A percentile compares a stretch with the other conserved stretches of the same genome.
phyloP scores from a whole-genome alignment of 2,113 vertebrate species.

The Elgaria multicarinata region DNA sequence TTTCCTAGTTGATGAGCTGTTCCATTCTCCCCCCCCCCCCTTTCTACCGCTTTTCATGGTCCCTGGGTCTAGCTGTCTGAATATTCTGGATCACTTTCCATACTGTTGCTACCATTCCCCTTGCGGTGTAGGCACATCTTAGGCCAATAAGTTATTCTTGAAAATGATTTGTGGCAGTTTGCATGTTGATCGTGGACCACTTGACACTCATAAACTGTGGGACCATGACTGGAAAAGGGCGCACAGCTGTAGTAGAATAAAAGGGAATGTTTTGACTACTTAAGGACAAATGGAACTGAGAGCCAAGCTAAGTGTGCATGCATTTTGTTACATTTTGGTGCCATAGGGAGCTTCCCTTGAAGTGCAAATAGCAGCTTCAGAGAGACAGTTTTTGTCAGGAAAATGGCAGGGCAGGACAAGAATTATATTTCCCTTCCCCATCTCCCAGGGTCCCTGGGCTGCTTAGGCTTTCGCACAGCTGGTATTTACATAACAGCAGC shows the following conservation, averaged over 20 bases:
- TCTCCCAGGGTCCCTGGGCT: neutral
- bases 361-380: neutral
- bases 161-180: neutral
- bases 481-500: neutral
- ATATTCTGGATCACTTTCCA: neutral
- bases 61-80: neutral
- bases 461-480: no score
- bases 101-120: neutral
- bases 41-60: conserved; percentile 6
- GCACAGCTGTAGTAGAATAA: neutral
- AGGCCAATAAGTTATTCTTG: neutral
- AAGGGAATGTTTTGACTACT: neutral
- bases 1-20: neutral
- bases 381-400: neutral
- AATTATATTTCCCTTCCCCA: neutral
- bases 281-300: neutral
- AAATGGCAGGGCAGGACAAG: neutral
- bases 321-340: neutral
- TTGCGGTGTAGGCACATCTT: neutral
- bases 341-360: neutral
- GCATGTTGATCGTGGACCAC: neutral
- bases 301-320: neutral
- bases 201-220: neutral
- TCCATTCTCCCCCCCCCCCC: neutral
- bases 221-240: neutral